These are phyloP conservation scores for Megaceryle torquata DNA, from an alignment of 2,113 vertebrate genomes.

Conservation along the genomic window DNA sequence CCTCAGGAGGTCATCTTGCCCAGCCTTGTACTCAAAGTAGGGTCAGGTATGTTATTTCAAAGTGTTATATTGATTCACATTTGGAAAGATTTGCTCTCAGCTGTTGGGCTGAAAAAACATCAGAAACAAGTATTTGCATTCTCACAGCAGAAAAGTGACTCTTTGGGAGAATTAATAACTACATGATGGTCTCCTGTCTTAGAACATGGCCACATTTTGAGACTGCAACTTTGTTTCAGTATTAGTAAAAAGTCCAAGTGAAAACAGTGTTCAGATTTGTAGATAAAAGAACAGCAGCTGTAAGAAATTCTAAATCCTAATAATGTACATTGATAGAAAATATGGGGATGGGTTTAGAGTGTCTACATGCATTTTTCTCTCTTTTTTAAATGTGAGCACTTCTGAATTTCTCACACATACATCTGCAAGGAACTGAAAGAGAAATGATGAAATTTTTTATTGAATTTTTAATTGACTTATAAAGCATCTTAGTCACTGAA, in stretches of 20 bases:
- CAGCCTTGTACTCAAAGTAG: background rate
- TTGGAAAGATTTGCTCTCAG: background rate
- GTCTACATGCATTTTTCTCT: background rate
- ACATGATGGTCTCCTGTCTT: background rate
- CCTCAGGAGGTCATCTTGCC: background rate
- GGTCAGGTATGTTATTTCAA: background rate
- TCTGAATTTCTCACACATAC: background rate
- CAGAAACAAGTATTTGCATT: background rate
- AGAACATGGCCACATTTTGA: background rate
- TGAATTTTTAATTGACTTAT: slow-evolving; percentile 15
- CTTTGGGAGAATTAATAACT: background rate
- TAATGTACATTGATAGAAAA: background rate
- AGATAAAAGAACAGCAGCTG: background rate
- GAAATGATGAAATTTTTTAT: background rate
- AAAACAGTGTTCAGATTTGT: background rate
- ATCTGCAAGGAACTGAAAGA: background rate
- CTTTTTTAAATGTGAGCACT: background rate
- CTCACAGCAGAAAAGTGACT: background rate
- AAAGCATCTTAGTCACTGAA: background rate
- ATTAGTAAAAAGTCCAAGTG: background rate
- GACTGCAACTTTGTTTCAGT: background rate
- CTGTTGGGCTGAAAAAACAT: background rate
- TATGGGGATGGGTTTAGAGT: background rate
- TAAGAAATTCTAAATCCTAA: background rate
- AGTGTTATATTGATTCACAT: background rate